Conservation (phyloP, 2,113 vertebrate species). For the Plestiodon gilberti region DNA sequence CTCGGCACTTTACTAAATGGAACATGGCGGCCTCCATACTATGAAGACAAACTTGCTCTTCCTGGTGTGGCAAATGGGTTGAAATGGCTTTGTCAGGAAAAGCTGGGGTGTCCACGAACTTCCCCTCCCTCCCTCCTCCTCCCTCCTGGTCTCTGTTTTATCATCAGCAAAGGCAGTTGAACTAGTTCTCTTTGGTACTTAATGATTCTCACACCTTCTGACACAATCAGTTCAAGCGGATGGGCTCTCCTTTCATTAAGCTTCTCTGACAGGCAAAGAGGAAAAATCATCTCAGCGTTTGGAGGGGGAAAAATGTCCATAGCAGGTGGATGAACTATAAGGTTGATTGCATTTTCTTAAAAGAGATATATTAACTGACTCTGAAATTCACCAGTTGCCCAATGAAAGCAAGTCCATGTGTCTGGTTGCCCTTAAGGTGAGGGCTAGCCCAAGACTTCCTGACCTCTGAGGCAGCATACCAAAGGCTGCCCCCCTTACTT, state of each 20-base stretch:
- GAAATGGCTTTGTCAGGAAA: background rate
- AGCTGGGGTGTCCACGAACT: slow-evolving; percentile 16
- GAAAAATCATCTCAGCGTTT: background rate
- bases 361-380: background rate
- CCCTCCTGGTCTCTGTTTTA: background rate
- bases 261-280: slow-evolving; percentile 34
- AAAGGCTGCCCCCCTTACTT: too few species aligned
- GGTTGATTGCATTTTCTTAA: background rate
- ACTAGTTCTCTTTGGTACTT: slow-evolving; percentile 29
- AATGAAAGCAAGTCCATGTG: too few species aligned
- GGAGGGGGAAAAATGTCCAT: background rate
- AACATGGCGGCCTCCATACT: background rate
- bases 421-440: too few species aligned
- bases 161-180: slow-evolving; percentile 17
- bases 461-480: too few species aligned
- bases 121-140: background rate
- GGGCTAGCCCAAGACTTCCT: too few species aligned
- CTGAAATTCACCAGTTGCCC: background rate
- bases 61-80: slow-evolving; percentile 10
- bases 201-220: slow-evolving; percentile 42
- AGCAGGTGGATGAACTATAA: background rate
- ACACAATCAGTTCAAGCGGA: slow-evolving; percentile 56
- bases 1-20: slow-evolving; percentile 3
- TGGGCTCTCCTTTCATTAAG: slow-evolving; percentile 5
- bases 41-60: background rate